These are phyloP conservation scores for Heteromormyrus szaboi DNA, from an alignment of 2,797 vertebrate species.

Conservation along the genomic window DNA sequence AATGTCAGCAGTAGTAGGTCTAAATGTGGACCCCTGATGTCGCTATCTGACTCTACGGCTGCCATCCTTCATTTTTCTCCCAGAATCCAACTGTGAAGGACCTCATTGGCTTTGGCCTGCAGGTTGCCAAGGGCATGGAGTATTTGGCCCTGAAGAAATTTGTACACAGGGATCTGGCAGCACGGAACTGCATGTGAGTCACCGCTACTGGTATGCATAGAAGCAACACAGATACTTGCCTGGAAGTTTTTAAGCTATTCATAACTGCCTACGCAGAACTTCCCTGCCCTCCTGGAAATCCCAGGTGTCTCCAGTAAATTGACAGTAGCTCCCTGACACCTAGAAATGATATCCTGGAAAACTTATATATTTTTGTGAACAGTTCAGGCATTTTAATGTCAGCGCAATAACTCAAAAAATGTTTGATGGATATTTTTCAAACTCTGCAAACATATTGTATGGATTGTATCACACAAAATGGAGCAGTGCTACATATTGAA, in stretches of 20 bases:
- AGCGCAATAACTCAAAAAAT: neutral
- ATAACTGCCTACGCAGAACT: neutral
- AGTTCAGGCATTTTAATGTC: neutral
- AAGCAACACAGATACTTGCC: too few relatives aligned
- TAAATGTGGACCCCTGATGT: neutral
- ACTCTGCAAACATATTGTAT: neutral
- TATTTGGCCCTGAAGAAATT: constrained; percentile 83
- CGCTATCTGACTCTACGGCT: neutral
- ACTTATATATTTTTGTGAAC: neutral
- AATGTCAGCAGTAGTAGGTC: neutral
- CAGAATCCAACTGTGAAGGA: constrained; percentile 73
- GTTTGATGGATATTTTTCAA: neutral
- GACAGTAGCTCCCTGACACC: neutral
- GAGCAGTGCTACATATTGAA: neutral
- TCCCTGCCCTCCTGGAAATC: neutral
- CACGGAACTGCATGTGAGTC: constrained; percentile 97
- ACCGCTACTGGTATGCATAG: constrained; percentile 1
- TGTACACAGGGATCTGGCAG: constrained; percentile 92
- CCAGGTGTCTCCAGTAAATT: neutral
- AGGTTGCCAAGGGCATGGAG: constrained; percentile 71
- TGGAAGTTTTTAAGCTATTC: neutral
- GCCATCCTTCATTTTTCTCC: neutral
- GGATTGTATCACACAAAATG: neutral
- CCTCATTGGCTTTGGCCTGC: constrained; percentile 68
- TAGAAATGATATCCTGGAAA: neutral